Evolutionary conservation across 2,113 vertebrate species (phyloP), one percentile per base, ranked within the genome.

Genomic region (Eudorcas thomsonii): DNA sequence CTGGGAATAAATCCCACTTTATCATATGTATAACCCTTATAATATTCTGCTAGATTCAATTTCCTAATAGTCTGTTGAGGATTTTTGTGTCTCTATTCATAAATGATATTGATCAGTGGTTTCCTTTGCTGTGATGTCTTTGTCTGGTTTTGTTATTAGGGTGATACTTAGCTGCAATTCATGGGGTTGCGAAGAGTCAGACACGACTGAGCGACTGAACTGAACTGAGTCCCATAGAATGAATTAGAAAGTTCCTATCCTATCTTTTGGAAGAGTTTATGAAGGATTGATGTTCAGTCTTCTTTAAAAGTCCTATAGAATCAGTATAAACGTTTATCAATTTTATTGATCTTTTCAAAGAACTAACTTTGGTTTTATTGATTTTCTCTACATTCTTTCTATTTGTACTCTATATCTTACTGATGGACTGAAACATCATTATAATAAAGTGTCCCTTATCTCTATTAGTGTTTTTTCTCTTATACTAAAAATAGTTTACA

Each of bases 401-500:
- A 67, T 84, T 64, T 84, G 52, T 23, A 88, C 16, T 59, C 12
- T 64, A 14, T 21, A 77, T 30, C 55, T 91, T 89, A 48, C 52
- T 96, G 60, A 86, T 39, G 17, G 50, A 94, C 19, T 88, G 25
- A 74, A 26, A 28, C 36, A 81, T 94, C 88, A 91, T 57, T 85
- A 57, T 25, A 88, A 54, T 28, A 88, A 80, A 89, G 5, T 55
- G 15, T 67, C 12, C 48, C 88, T 88, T 60, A 90, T 52, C 39
- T 64, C 15, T 55, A 78, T 33, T 87, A 39, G 78, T n/a, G 82
- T 48, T 89, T 84, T 84, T 62, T 91, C 39, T 83, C 50, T 77
- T 94, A 91, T 5, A 87, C 28, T 92, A 94, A 88, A 91, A 88
- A 86, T 59, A 83, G 87, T 95, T 98, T 81, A 94, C 93, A 15